A percentile compares a stretch with the other conserved stretches of the same genome.
Conservation (phyloP, 2,888 invertebrate genomes). For the Antheraea yamamai region DNA sequence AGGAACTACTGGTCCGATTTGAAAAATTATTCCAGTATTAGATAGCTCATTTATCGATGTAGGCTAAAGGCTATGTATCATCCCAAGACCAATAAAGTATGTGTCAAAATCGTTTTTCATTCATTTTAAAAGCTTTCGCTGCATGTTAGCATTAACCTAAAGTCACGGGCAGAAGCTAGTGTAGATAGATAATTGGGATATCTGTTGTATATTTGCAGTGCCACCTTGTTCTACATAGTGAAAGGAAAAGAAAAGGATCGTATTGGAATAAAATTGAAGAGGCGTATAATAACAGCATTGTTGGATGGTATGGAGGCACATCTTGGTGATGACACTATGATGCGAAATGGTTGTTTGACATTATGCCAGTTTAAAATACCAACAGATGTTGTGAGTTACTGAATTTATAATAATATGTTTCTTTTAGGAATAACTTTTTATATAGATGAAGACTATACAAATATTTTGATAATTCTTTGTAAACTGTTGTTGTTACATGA, state of each 20-base stretch:
- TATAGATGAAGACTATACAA: neutral
- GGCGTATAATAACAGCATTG: constrained; percentile 90
- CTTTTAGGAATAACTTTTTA: neutral
- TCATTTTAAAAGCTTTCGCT: too few relatives aligned
- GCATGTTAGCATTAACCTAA: too few relatives aligned
- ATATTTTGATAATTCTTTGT: too few relatives aligned
- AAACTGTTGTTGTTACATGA: too few relatives aligned
- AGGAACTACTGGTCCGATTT: too few relatives aligned
- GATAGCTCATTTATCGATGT: too few relatives aligned
- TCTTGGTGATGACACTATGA: constrained; percentile 94
- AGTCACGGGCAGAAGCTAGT: too few relatives aligned
- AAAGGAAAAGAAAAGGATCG: constrained; percentile 91
- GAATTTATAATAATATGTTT: neutral
- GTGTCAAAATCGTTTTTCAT: neutral
- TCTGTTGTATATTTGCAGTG: constrained; percentile 80
- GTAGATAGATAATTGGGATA: neutral
- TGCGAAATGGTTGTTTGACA: constrained; percentile 97
- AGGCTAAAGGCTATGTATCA: too few relatives aligned
- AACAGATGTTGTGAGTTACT: constrained; percentile 92
- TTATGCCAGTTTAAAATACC: constrained; percentile 98
- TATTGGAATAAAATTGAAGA: constrained; percentile 88
- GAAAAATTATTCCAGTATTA: too few relatives aligned
- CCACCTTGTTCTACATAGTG: constrained; percentile 96
- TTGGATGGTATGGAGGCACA: constrained; percentile 95
- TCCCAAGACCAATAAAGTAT: neutral